phyloP scores from a whole-genome alignment of 2,888 invertebrate genomes.

The Cryptosula pallasiana region DNA sequence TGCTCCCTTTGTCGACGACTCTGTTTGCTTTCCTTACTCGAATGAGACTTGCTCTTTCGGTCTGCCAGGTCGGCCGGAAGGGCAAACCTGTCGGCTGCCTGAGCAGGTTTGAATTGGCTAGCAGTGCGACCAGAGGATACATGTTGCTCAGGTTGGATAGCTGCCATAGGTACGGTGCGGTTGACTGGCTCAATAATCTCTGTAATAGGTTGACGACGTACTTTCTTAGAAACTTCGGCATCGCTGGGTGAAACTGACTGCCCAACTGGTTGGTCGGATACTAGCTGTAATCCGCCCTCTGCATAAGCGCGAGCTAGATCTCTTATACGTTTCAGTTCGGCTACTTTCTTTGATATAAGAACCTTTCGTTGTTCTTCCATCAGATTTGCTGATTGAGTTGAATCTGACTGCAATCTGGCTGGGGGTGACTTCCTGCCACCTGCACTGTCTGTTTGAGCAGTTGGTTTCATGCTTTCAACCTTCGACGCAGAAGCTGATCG shows the following conservation, averaged over 20 bases:
- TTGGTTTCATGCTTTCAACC: background rate
- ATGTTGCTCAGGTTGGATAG: background rate
- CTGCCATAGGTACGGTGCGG: background rate
- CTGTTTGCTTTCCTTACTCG: background rate
- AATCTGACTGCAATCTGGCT: background rate
- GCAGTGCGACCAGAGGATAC: background rate
- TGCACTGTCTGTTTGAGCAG: background rate
- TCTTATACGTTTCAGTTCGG: background rate
- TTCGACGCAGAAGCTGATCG: constrained; percentile 11
- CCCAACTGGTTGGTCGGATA: background rate
- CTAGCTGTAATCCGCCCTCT: background rate
- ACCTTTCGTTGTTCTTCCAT: background rate
- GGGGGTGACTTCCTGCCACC: background rate
- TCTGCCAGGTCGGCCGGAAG: background rate
- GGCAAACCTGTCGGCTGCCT: background rate
- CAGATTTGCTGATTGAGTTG: background rate
- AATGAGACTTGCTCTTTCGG: background rate
- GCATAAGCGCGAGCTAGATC: constrained; percentile 15
- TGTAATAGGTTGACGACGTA: background rate
- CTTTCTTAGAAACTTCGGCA: background rate
- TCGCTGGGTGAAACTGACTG: background rate
- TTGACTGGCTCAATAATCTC: background rate
- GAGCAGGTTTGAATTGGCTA: background rate
- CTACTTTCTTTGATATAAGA: background rate
- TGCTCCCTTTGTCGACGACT: background rate